Percentiles rank a stretch among this genome's conserved stretches.
Conservation (phyloP, 2,113 vertebrate genomes). For the Dermatemys mawii region DNA sequence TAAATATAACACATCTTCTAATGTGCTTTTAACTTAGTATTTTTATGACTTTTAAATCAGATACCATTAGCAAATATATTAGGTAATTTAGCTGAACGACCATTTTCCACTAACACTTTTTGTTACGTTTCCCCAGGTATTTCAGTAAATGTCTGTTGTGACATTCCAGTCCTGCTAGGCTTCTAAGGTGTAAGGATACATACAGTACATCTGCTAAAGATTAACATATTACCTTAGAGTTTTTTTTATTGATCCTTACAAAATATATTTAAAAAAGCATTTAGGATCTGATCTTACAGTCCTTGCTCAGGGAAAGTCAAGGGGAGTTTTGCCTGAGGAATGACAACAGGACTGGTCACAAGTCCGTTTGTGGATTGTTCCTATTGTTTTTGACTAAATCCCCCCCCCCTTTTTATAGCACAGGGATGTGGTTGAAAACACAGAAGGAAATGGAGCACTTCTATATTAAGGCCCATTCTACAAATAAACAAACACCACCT, state of each 20-base stretch:
- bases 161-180: constrained; percentile 79
- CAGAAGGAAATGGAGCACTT: constrained; percentile 19
- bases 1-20: constrained; percentile 86
- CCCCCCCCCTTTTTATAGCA: constrained; percentile 42
- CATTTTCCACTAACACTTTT: constrained; percentile 85
- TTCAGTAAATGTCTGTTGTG: constrained; percentile 86
- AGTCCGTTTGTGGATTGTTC: constrained; percentile 30
- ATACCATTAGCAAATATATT: constrained; percentile 90
- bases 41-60: constrained; percentile 90
- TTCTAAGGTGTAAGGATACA: constrained; percentile 73
- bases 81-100: constrained; percentile 89
- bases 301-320: neutral
- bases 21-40: constrained; percentile 89
- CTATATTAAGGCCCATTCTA: neutral
- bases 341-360: neutral
- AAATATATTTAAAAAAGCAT: constrained; percentile 64
- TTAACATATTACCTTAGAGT: constrained; percentile 76
- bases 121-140: constrained; percentile 84
- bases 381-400: constrained; percentile 54
- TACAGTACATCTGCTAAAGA: constrained; percentile 78
- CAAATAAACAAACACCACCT: neutral
- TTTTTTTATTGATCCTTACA: constrained; percentile 74
- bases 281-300: constrained; percentile 56
- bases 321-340: neutral
- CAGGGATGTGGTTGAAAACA: constrained; percentile 38